phyloP scores from a whole-genome alignment of 2,888 invertebrate species.

The Tryphoninae sp. region DNA sequence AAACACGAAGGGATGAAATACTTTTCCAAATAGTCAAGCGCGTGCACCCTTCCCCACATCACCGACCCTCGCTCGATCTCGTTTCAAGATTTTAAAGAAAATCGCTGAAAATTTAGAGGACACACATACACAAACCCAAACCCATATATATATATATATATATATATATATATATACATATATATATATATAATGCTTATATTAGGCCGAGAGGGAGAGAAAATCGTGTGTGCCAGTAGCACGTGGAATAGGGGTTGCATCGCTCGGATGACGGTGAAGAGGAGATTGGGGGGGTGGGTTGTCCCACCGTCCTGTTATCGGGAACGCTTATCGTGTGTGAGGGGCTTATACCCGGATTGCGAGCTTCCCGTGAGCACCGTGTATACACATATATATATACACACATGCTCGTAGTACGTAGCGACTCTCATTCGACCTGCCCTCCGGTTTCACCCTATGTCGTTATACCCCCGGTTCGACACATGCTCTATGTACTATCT shows the following conservation, averaged over 20 bases:
- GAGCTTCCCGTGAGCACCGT: constrained; percentile 43
- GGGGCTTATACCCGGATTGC: constrained; percentile 78
- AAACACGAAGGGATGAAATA: constrained; percentile 5
- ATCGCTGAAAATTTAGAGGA: constrained; percentile 77
- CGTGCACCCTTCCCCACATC: constrained; percentile 39
- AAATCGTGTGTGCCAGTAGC: neutral
- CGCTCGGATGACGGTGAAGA: constrained; percentile 39
- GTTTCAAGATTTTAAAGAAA: constrained; percentile 66
- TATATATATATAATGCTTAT: neutral
- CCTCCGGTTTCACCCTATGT: constrained; percentile 1
- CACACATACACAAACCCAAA: constrained; percentile 48
- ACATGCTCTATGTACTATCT: constrained; percentile 57
- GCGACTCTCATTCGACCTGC: constrained; percentile 17
- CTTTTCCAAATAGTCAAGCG: constrained; percentile 42
- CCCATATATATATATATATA: neutral
- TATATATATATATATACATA: constrained; percentile 4
- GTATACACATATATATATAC: constrained; percentile 3
- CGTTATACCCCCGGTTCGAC: constrained; percentile 49
- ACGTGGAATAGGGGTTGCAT: constrained; percentile 42
- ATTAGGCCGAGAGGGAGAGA: neutral
- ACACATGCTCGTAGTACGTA: constrained; percentile 18
- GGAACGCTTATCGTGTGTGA: constrained; percentile 79
- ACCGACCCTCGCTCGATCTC: constrained; percentile 22
- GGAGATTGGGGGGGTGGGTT: constrained; percentile 59
- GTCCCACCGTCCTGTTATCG: constrained; percentile 75